Percentiles rank a stretch among this genome's conserved stretches.
Conservation (phyloP, 1,140 invertebrate species). For the Rhagoletis pomonella region DNA sequence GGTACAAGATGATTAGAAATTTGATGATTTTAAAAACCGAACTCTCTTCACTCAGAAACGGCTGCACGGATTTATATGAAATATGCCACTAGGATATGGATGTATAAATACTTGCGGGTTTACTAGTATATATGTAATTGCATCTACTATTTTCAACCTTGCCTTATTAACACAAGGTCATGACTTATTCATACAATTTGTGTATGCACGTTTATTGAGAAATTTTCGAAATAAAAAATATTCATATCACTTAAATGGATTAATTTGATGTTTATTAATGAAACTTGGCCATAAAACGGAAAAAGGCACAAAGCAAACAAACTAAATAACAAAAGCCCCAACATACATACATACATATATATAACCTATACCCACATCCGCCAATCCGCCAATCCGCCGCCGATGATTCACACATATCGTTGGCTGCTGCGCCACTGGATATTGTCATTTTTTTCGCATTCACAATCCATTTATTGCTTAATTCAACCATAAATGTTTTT, state of each 20-base stretch:
- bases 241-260: conserved; percentile 42
- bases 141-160: not conserved
- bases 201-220: conserved; percentile 19
- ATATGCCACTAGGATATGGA: too few species aligned
- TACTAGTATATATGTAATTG: too few species aligned
- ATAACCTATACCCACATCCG: too few species aligned
- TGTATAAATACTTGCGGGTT: too few species aligned
- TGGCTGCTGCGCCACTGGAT: conserved; percentile 40
- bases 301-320: not conserved
- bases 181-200: not conserved
- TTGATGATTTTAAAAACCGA: not conserved
- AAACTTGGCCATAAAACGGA: conserved; percentile 31
- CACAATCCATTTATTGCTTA: conserved; percentile 50
- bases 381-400: not conserved
- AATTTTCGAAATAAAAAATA: conserved; percentile 15
- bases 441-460: conserved; percentile 51
- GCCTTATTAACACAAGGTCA: conserved; percentile 17
- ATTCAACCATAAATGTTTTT: conserved; percentile 46
- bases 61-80: not conserved
- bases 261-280: conserved; percentile 52
- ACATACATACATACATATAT: too few species aligned
- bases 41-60: not conserved
- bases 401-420: not conserved
- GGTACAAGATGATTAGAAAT: not conserved
- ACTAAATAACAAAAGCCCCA: not conserved